Conservation (phyloP, 2,888 invertebrate species). For the Temnothorax unifasciatus region DNA sequence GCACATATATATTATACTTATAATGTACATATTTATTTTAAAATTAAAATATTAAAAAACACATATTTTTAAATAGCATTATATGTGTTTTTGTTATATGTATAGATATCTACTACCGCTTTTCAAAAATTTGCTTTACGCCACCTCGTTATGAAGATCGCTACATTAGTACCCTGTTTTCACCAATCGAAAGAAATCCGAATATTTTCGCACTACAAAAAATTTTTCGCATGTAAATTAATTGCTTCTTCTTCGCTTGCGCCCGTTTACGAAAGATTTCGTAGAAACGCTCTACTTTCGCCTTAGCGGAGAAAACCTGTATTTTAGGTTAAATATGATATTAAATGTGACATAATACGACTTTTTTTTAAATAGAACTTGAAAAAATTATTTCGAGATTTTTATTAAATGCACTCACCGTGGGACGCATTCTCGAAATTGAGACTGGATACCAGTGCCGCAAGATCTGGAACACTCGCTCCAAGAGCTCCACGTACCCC, state of each 20-base stretch:
- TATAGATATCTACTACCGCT: too few relatives aligned
- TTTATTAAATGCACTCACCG: conserved; percentile 83
- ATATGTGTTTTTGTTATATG: background rate
- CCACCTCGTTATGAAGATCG: too few relatives aligned
- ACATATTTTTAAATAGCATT: background rate
- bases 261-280: too few relatives aligned
- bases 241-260: too few relatives aligned
- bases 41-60: background rate
- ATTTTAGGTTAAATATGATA: background rate
- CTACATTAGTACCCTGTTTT: too few relatives aligned
- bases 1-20: background rate
- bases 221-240: too few relatives aligned
- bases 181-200: too few relatives aligned
- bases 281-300: too few relatives aligned
- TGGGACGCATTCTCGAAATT: conserved; percentile 90
- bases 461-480: conserved; percentile 92
- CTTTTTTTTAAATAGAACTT: background rate
- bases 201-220: too few relatives aligned
- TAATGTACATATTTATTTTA: background rate
- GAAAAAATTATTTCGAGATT: background rate
- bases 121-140: too few relatives aligned
- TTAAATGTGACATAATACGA: background rate
- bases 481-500: conserved; percentile 93
- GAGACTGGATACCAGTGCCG: conserved; percentile 91
- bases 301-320: background rate